These are phyloP conservation scores for Epinotia demarniana DNA, from an alignment of 2,888 invertebrate species.

Conservation along the genomic window DNA sequence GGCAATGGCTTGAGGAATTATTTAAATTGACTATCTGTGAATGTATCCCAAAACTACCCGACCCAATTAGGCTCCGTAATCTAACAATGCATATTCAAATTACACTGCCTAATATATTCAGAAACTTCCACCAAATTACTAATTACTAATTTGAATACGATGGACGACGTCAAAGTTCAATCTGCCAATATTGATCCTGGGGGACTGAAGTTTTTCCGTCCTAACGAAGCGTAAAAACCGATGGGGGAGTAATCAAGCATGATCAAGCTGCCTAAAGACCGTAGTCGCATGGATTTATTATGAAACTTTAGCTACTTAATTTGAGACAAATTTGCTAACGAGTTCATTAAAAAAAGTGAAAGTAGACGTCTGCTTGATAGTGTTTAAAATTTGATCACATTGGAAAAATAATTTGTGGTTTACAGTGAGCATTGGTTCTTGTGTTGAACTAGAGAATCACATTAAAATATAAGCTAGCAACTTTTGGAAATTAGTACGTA, in stretches of 20 bases:
- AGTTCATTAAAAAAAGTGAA: constrained; percentile 29
- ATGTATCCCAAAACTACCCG: constrained; percentile 8
- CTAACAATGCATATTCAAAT: constrained; percentile 40
- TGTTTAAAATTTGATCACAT: background rate
- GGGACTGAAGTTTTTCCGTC: constrained; percentile 71
- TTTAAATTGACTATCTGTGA: background rate
- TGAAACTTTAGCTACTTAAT: constrained; percentile 38
- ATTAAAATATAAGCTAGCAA: too few species aligned
- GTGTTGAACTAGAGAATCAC: too few species aligned
- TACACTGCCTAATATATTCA: constrained; percentile 51
- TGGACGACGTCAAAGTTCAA: constrained; percentile 66
- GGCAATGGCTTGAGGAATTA: background rate
- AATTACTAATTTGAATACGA: constrained; percentile 64
- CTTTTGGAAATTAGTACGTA: too few species aligned
- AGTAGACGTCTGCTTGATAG: background rate
- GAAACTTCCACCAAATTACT: constrained; percentile 60
- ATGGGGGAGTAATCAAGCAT: constrained; percentile 64
- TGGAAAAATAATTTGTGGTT: too few species aligned
- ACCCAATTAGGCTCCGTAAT: constrained; percentile 17
- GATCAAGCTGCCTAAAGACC: constrained; percentile 47
- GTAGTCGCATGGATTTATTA: constrained; percentile 48
- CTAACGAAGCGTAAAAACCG: constrained; percentile 70
- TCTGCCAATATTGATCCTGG: constrained; percentile 71
- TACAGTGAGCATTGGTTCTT: too few species aligned
- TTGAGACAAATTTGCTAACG: constrained; percentile 39